Base-by-base conservation (phyloP, 2,888 invertebrate species). In the Drosophila nr. medialis region DNA sequence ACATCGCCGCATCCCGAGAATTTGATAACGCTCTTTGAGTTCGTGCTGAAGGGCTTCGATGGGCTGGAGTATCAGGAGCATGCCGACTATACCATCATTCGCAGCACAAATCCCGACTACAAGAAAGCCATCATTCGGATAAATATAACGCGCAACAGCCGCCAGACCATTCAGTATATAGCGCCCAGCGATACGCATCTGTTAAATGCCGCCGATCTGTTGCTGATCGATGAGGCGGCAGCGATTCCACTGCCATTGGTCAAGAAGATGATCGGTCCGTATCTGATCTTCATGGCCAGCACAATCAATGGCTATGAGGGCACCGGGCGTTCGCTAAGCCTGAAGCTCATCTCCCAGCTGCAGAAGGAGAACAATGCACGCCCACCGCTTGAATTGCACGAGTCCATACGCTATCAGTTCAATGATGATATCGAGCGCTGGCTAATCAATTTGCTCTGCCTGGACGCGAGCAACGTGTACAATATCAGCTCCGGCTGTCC, bases 221-320 rank as follows among this genome's bases (percentile, higher is more conserved):
- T 99, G 38, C 95, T 99, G 0, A 99, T 99, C 66, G 99, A 99
- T 93, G 99, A 99, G 93, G 99, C 99, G 2, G 99, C 99, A 0
- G 99, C 99, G 10, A 99, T 99, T 81, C 99, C 99, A 0, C 94
- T 99, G 67, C 97, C 97, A 0, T 95, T 97, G 85, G 99, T 99
- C 0, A 97, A 98, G 80, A 95, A 96, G 2, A 96, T 99, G 92
- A 94, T 97, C 65, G 97, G 97, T 0, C 98, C 99, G 0, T 99
- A 99, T 89, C 94, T 99, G 40, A 97, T 98, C 15, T 97, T 99
- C 91, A 95, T 99, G 91, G 96, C 99, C 0, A 99, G 99, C 0
- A 99, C 99, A 0, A 97, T 99, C 49, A 98, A 99, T 89, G 99
- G 99, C 0, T 99, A 99, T 92, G 99, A 99, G 94, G 99, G 99